Conservation (phyloP, 2,113 vertebrate genomes). For the Psilopsiagon aymara region DNA sequence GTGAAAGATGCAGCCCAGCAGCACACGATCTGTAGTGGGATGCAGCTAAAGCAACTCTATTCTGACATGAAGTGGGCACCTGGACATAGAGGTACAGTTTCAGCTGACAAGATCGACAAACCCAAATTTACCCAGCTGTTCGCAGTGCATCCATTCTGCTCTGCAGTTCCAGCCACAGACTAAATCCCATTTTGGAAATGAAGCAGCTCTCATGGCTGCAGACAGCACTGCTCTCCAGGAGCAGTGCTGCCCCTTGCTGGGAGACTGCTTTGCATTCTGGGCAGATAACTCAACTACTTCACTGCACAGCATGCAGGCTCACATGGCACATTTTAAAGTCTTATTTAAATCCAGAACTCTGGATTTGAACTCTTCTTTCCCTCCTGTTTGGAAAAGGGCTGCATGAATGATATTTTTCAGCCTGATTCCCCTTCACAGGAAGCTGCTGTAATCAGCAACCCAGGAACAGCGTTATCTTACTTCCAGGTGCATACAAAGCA, state of each 20-base stretch:
- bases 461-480: neutral
- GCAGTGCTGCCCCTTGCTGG: constrained; percentile 63
- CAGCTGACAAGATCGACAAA: neutral
- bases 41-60: neutral
- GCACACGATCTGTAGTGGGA: neutral
- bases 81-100: neutral
- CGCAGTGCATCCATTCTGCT: neutral
- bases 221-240: constrained; percentile 24
- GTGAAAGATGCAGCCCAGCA: neutral
- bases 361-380: neutral
- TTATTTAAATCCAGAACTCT: neutral
- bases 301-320: neutral
- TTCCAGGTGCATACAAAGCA: neutral
- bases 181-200: neutral
- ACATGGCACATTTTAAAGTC: neutral
- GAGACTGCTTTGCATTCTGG: constrained; percentile 33
- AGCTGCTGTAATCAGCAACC: neutral
- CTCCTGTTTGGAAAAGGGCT: neutral
- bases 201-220: neutral
- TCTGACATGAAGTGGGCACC: neutral
- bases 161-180: neutral
- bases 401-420: neutral
- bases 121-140: neutral
- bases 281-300: neutral
- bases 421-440: neutral